Base-by-base conservation (phyloP, 2,113 vertebrate species). In the Elephas maximus region DNA sequence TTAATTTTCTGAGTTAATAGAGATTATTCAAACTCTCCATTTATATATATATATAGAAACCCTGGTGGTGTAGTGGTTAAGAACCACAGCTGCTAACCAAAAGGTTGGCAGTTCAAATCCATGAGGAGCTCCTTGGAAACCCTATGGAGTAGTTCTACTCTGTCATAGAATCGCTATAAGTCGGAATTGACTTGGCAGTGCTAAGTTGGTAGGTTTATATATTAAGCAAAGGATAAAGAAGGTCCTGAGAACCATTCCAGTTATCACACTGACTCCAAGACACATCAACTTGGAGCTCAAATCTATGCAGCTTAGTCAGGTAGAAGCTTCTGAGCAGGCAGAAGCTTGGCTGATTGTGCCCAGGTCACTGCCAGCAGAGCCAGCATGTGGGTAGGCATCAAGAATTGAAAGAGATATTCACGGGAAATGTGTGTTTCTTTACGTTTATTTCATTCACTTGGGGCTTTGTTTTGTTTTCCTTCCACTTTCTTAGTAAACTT, bases 401-500 rank as follows among this genome's bases (percentile, higher is more conserved):
- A 88, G 53, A 48, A 4, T 41, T 74, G 76, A 79, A 96, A n/a
- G 53, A 78, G 4, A 4, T 81, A 15, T 26, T 95, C 26, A 57
- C 37, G 81, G 33, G 45, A 92, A 89, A 74, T 53, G 24, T 65
- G 24, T 96, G 18, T 48, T 86, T 86, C 80, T 45, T 82, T 88
- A 41, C 57, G 33, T 20, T 73, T 90, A 45, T 63, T 60, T 53
- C 51, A 87, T 88, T 88, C 23, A 93, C 84, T 96, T 21, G 4
- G 60, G 65, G 37, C 37, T 96, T 90, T 91, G 57, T 89, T 90
- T 96, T 88, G 74, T 62, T 96, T 96, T 94, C 41, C 41, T 90
- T 93, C n/a, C 57, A 83, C 44, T 94, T 94, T 87, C 51, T n/a
- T 67, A 93, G 95, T 93, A 85, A 96, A 85, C 45, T 82, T 97